Conservation (phyloP, 1,140 invertebrate species). For the Cydia fagiglandana region DNA sequence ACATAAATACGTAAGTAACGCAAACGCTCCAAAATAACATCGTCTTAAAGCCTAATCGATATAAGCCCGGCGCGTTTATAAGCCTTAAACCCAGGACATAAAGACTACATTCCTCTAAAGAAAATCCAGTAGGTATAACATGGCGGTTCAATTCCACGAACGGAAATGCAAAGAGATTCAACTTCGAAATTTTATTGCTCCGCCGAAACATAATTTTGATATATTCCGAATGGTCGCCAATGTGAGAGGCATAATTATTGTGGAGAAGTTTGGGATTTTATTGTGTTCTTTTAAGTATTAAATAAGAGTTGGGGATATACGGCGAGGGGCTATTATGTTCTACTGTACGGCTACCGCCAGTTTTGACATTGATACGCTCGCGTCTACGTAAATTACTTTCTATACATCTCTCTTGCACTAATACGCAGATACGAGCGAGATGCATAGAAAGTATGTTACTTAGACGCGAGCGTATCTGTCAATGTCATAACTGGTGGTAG, state of each 20-base stretch:
- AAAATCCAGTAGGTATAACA: not conserved
- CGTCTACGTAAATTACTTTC: no score
- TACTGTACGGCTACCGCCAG: no score
- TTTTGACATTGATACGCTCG: no score
- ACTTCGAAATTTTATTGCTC: conserved; percentile 63
- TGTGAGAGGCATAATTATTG: conserved; percentile 46
- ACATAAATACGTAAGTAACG: not conserved
- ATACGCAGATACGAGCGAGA: no score
- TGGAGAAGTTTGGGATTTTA: conserved; percentile 18
- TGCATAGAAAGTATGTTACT: no score
- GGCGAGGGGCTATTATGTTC: no score
- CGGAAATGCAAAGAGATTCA: conserved; percentile 46
- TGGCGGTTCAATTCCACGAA: conserved; percentile 11
- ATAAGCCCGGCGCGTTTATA: not conserved
- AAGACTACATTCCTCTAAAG: not conserved
- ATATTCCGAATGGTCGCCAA: conserved; percentile 37
- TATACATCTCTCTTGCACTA: no score
- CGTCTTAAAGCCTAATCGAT: conserved; percentile 26
- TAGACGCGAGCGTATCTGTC: no score
- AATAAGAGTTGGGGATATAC: not conserved
- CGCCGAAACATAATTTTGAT: conserved; percentile 57
- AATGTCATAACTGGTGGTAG: no score
- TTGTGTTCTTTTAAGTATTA: conserved; percentile 1
- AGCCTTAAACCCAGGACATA: not conserved
- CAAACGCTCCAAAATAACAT: not conserved